Conservation (phyloP, 2,113 vertebrate genomes). For the Phyllopteryx taeniolatus region DNA sequence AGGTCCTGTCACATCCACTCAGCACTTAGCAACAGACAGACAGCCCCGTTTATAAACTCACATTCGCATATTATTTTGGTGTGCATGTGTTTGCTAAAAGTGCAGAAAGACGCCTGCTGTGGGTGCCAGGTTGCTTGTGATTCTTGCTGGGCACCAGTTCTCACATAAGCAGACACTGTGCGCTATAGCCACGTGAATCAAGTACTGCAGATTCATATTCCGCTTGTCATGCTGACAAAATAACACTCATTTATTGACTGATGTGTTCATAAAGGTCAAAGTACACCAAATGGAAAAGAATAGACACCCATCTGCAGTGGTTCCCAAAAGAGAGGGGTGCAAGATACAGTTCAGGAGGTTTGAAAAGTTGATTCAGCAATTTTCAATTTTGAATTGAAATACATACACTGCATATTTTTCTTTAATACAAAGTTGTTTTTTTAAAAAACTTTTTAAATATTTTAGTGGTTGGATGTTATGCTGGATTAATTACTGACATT, state of each 20-base stretch:
- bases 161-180: conserved; percentile 17
- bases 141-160: conserved; percentile 48
- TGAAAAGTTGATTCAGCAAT: no score
- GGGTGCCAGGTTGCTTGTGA: conserved; percentile 45
- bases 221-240: background rate
- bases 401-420: background rate
- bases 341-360: no score
- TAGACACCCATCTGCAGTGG: background rate
- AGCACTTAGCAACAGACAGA: conserved; percentile 57
- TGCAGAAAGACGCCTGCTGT: conserved; percentile 34
- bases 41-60: conserved; percentile 56
- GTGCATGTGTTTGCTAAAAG: conserved; percentile 12
- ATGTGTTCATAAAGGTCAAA: background rate
- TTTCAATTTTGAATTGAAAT: no score
- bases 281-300: background rate
- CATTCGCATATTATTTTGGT: conserved; percentile 36
- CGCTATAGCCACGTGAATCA: background rate
- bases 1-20: conserved; percentile 65
- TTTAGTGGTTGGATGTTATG: background rate
- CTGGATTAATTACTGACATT: background rate
- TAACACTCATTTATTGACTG: background rate
- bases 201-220: background rate
- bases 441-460: background rate
- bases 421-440: background rate
- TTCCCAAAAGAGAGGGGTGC: no score